Conservation (phyloP, 2,797 vertebrate genomes). For the Leptodactylus fallax region DNA sequence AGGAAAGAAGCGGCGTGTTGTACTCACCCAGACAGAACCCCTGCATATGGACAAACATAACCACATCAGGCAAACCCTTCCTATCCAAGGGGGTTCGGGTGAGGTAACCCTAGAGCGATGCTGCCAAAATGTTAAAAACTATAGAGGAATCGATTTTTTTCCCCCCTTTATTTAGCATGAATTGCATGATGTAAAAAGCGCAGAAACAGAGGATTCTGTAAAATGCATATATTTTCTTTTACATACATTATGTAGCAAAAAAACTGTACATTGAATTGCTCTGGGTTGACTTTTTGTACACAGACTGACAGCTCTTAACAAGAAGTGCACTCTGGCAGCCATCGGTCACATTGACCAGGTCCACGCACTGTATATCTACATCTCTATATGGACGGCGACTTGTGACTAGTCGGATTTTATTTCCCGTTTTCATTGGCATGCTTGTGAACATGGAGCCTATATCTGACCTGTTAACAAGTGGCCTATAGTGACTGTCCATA, state of each 20-base stretch:
- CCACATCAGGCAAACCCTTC: constrained; percentile 74
- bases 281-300: constrained; percentile 79
- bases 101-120: constrained; percentile 74
- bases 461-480: constrained; percentile 75
- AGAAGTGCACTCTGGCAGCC: constrained; percentile 76
- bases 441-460: constrained; percentile 79
- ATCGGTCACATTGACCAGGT: constrained; percentile 88
- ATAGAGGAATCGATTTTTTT: constrained; percentile 72
- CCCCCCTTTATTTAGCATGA: constrained; percentile 81
- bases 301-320: constrained; percentile 80
- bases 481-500: constrained; percentile 75
- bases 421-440: constrained; percentile 83
- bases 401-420: constrained; percentile 74
- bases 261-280: constrained; percentile 82
- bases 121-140: constrained; percentile 80
- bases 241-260: constrained; percentile 89
- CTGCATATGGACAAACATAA: constrained; percentile 81
- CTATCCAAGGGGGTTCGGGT: constrained; percentile 75
- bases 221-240: constrained; percentile 85
- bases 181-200: constrained; percentile 88
- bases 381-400: constrained; percentile 73
- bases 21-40: no score
- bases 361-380: constrained; percentile 72
- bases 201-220: constrained; percentile 71
- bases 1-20: constrained; percentile 80